Conservation (phyloP, 2,888 invertebrate species). For the Acanthosoma haemorrhoidale region DNA sequence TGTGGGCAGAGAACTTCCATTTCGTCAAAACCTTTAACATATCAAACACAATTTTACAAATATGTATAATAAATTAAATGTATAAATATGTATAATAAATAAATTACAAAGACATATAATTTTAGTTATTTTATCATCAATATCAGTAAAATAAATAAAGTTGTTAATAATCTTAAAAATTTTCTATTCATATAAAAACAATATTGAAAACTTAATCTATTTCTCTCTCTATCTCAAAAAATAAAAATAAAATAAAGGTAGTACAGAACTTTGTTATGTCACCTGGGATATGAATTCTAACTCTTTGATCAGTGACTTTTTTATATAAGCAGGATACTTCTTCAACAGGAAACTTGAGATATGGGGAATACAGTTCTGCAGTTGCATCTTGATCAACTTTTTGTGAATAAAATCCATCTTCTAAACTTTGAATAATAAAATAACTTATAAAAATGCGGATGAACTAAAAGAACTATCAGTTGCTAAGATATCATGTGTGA, state of each 20-base stretch:
- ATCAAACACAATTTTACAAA: too few relatives aligned
- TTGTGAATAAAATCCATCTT: constrained; percentile 50
- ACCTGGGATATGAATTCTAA: constrained; percentile 60
- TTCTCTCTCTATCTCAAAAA: neutral
- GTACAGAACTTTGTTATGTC: neutral
- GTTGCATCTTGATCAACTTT: constrained; percentile 36
- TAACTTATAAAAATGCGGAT: neutral
- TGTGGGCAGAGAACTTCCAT: constrained; percentile 61
- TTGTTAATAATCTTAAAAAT: neutral
- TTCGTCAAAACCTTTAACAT: constrained; percentile 53
- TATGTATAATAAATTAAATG: too few relatives aligned
- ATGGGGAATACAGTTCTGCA: constrained; percentile 44
- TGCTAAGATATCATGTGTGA: neutral
- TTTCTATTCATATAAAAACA: neutral
- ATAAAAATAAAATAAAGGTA: neutral
- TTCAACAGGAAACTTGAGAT: constrained; percentile 49
- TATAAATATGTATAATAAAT: too few relatives aligned
- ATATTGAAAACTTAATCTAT: neutral
- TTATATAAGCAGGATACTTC: constrained; percentile 56
- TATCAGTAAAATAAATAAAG: too few relatives aligned
- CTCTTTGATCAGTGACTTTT: constrained; percentile 59
- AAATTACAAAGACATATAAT: too few relatives aligned
- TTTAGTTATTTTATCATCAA: too few relatives aligned
- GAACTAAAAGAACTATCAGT: neutral
- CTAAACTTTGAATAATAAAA: constrained; percentile 46